Percentiles rank a stretch among this genome's conserved stretches.
phyloP scores from a whole-genome alignment of 2,113 vertebrate species.

The Actinemys pallida region DNA sequence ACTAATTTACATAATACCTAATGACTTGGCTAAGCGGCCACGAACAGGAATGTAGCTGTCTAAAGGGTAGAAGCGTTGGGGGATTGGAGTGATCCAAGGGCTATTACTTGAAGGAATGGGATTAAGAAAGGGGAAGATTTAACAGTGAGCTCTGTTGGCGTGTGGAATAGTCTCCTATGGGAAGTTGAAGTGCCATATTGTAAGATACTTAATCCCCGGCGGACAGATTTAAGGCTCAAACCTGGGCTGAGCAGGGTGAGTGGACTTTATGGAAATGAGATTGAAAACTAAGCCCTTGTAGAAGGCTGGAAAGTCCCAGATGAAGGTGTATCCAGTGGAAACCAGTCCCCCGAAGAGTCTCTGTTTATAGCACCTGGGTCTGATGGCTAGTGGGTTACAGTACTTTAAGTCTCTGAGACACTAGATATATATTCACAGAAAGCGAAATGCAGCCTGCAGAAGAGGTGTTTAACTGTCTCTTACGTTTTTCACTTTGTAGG shows the following conservation, averaged over 20 bases:
- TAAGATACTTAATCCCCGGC: neutral
- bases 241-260: rapidly evolving
- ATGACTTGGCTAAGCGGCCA: neutral
- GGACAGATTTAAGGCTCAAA: neutral
- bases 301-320: rapidly evolving
- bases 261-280: neutral
- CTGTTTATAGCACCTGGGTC: rapidly evolving
- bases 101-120: neutral
- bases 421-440: rapidly evolving
- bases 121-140: rapidly evolving
- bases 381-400: neutral
- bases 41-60: neutral
- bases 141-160: neutral
- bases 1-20: neutral
- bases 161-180: neutral
- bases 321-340: rapidly evolving
- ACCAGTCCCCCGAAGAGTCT: rapidly evolving
- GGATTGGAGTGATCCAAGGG: neutral
- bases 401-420: neutral
- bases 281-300: rapidly evolving
- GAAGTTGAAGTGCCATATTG: neutral
- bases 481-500: slow-evolving; percentile 73
- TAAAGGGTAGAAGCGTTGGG: neutral
- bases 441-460: rapidly evolving
- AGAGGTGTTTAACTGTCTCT: neutral